Conservation (phyloP, 2,113 vertebrate genomes). For the Collichthys lucidus region DNA sequence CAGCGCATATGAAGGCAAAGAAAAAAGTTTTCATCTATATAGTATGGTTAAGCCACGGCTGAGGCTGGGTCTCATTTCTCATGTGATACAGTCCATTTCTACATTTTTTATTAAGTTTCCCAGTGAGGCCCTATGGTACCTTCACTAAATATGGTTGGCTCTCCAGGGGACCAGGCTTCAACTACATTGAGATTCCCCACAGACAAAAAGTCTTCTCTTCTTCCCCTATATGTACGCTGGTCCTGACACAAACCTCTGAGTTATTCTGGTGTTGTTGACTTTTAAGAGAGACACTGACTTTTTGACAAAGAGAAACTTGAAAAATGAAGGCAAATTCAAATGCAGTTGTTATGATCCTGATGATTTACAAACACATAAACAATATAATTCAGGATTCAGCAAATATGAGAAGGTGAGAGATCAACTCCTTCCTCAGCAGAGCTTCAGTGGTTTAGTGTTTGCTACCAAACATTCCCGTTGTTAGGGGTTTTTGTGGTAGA, state of each 20-base stretch:
- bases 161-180: conserved; percentile 61
- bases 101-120: conserved; percentile 74
- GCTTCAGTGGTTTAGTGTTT: conserved; percentile 46
- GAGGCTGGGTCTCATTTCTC: conserved; percentile 52
- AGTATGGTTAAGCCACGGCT: conserved; percentile 46
- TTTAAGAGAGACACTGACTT: background rate
- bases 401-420: conserved; percentile 6
- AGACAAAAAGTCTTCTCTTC: conserved; percentile 30
- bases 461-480: conserved; percentile 52
- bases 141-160: conserved; percentile 75
- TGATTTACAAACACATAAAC: background rate
- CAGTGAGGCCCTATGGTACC: conserved; percentile 59
- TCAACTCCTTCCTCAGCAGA: conserved; percentile 9
- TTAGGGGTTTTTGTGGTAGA: conserved; percentile 33
- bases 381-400: background rate
- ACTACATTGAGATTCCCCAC: conserved; percentile 29
- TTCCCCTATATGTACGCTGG: conserved; percentile 6
- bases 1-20: conserved; percentile 11
- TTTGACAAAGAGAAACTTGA: background rate
- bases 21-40: conserved; percentile 31
- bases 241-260: background rate
- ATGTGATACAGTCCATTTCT: conserved; percentile 65
- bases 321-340: background rate
- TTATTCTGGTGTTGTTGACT: background rate
- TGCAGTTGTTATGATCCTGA: background rate